Conservation (phyloP, 2,888 invertebrate species). For the Ryuthela nishihirai region DNA sequence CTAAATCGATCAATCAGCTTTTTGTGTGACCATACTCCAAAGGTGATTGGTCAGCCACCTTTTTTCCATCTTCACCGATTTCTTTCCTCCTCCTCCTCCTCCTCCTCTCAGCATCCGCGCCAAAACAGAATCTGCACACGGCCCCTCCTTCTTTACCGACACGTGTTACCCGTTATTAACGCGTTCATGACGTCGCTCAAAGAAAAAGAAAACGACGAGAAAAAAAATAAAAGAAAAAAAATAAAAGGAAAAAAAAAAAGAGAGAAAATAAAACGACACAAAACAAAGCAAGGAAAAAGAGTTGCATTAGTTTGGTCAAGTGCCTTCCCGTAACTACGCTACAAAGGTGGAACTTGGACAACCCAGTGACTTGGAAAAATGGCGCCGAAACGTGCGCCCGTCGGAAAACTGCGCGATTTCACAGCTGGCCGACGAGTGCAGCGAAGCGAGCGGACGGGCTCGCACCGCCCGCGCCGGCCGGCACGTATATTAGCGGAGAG, state of each 20-base stretch:
- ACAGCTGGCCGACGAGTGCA: slow-evolving; percentile 33
- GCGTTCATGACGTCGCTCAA: too few relatives aligned
- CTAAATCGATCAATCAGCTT: too few relatives aligned
- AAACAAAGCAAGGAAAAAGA: neutral
- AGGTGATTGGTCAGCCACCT: too few relatives aligned
- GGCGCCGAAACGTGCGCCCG: slow-evolving; percentile 37
- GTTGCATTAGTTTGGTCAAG: slow-evolving; percentile 37
- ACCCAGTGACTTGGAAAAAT: slow-evolving; percentile 35
- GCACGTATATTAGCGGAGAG: slow-evolving; percentile 27
- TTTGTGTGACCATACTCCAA: too few relatives aligned
- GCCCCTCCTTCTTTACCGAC: too few relatives aligned
- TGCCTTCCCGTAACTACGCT: slow-evolving; percentile 36
- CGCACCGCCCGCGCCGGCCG: slow-evolving; percentile 23
- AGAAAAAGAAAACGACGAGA: slow-evolving; percentile 1
- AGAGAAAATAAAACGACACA: slow-evolving; percentile 19
- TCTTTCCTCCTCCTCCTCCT: too few relatives aligned
- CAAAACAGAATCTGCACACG: too few relatives aligned
- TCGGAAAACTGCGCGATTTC: slow-evolving; percentile 37
- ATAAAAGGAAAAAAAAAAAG: slow-evolving; percentile 1
- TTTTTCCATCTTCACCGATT: too few relatives aligned
- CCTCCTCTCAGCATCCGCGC: too few relatives aligned
- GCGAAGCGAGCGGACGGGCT: slow-evolving; percentile 16
- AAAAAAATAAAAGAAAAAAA: neutral
- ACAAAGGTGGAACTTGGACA: slow-evolving; percentile 36
- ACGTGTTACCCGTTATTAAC: too few relatives aligned